Evolutionary conservation across 2,888 invertebrate genomes (phyloP).

Genomic region (Tuberolachnus salignus): DNA sequence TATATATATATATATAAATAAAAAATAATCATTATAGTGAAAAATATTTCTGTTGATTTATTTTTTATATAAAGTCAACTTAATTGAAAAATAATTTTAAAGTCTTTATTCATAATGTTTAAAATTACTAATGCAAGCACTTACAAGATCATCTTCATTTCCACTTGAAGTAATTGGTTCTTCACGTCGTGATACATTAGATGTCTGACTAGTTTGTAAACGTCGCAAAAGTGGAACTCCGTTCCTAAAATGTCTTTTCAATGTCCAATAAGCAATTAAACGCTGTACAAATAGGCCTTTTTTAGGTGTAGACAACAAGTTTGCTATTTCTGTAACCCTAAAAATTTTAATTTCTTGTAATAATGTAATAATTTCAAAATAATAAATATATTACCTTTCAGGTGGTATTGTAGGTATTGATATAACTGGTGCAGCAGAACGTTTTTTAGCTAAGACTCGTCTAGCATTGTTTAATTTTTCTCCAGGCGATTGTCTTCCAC

Average conservation of each 20-base stretch:
- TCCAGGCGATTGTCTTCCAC: conserved; percentile 58
- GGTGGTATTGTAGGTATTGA: conserved; percentile 92
- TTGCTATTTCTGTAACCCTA: conserved; percentile 84
- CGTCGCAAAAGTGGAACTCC: conserved; percentile 92
- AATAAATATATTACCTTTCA: conserved; percentile 63
- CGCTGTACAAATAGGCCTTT: conserved; percentile 86
- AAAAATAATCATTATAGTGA: background rate
- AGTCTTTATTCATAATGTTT: background rate
- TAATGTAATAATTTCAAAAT: background rate
- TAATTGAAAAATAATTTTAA: background rate
- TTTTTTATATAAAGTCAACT: background rate
- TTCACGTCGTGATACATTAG: conserved; percentile 61
- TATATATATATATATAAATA: background rate
- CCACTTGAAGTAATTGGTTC: conserved; percentile 61
- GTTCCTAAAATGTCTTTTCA: conserved; percentile 92
- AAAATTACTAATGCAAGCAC: conserved; percentile 42
- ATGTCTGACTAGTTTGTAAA: conserved; percentile 69
- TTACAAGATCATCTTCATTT: conserved; percentile 60
- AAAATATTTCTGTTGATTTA: background rate
- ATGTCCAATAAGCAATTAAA: conserved; percentile 94
- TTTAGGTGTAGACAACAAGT: conserved; percentile 75
- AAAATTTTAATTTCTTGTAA: conserved; percentile 4
- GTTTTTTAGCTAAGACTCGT: conserved; percentile 84
- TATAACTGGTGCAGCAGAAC: conserved; percentile 88
- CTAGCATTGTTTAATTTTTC: conserved; percentile 67